phyloP scores from a whole-genome alignment of 2,888 invertebrate genomes.

The Muschampia plurimacula region DNA sequence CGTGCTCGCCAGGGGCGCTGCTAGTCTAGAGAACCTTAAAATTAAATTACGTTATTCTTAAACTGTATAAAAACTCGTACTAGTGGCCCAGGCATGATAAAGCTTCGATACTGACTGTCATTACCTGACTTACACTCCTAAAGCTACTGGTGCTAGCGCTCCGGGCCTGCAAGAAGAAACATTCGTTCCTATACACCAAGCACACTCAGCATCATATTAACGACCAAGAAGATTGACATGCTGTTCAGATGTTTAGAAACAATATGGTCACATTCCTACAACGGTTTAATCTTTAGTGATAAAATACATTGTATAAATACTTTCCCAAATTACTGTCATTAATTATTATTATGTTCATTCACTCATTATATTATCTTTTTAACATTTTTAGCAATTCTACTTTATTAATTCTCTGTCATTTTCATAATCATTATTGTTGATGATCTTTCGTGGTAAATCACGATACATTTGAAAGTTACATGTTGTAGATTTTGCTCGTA shows the following conservation, averaged over 20 bases:
- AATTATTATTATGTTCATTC: too few relatives aligned
- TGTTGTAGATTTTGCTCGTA: too few relatives aligned
- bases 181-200: conserved; percentile 83
- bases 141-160: conserved; percentile 96
- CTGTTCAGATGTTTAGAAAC: conserved; percentile 57
- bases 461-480: too few relatives aligned
- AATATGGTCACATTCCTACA: conserved; percentile 44
- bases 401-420: too few relatives aligned
- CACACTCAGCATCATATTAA: conserved; percentile 69
- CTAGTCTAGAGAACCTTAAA: neutral
- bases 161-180: conserved; percentile 92
- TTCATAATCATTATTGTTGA: too few relatives aligned
- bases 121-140: conserved; percentile 96
- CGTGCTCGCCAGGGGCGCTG: neutral
- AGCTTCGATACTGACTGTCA: conserved; percentile 63
- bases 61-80: neutral
- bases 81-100: conserved; percentile 59
- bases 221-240: conserved; percentile 82
- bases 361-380: neutral
- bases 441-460: too few relatives aligned
- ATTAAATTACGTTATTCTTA: neutral
- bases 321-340: too few relatives aligned
- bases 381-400: neutral
- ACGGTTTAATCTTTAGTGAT: too few relatives aligned
- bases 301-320: neutral